phyloP scores from a whole-genome alignment of 37 sponge, comb jelly and placozoan genomes.

The Hormiphora californensis region DNA sequence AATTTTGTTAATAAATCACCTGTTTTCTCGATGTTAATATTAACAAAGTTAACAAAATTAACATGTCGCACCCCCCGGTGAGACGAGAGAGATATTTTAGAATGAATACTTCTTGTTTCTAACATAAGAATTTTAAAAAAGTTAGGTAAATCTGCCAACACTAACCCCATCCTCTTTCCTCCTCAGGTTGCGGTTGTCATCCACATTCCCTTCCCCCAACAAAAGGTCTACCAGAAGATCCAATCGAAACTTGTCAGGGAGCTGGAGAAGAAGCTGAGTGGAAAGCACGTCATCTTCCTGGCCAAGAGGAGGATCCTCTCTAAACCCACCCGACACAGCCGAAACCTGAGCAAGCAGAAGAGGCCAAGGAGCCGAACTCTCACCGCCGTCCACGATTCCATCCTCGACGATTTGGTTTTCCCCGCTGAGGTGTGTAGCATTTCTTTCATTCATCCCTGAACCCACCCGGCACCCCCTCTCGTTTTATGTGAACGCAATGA shows the following conservation, averaged over 20 bases:
- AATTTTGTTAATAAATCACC: too few species aligned
- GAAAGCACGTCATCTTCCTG: constrained; percentile 86
- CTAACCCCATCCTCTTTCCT: too few species aligned
- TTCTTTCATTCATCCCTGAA: not conserved
- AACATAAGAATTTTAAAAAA: too few species aligned
- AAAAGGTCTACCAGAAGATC: constrained; percentile 80
- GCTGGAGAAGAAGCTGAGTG: constrained; percentile 95
- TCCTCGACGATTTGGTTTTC: constrained; percentile 89
- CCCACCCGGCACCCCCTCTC: not conserved
- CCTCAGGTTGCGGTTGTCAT: constrained; percentile 79
- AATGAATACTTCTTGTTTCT: too few species aligned
- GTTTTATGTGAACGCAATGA: not conserved
- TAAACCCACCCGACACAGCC: constrained; percentile 80
- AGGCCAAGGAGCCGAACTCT: constrained; percentile 92
- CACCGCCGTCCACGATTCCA: constrained; percentile 90
- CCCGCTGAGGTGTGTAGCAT: constrained; percentile 68
- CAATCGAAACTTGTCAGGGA: constrained; percentile 83
- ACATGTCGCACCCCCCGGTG: too few species aligned
- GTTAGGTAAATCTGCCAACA: too few species aligned
- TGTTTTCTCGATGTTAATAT: too few species aligned
- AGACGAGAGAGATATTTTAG: too few species aligned
- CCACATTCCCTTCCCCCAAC: constrained; percentile 86
- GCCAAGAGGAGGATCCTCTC: constrained; percentile 82
- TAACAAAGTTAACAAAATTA: too few species aligned
- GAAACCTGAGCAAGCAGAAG: constrained; percentile 81